Evolutionary conservation across 2,113 vertebrate genomes (phyloP).

Genomic region (Protobothrops mucrosquamatus): DNA sequence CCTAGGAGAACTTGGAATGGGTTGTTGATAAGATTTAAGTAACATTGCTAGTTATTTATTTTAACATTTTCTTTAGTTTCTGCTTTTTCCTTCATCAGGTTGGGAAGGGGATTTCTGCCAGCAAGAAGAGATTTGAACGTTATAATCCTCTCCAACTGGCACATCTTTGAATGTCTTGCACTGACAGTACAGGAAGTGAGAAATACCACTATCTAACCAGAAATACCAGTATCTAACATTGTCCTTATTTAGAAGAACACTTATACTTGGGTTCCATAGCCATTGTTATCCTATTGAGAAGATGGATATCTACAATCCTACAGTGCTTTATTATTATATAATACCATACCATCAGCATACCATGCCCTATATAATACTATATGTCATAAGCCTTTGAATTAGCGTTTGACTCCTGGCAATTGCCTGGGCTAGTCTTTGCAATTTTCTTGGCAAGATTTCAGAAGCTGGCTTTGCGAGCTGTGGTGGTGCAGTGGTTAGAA

Average conservation of each 20-base stretch:
- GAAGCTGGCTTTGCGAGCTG: too few relatives aligned
- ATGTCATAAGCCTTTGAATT: neutral
- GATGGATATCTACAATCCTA: neutral
- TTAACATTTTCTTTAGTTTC: neutral
- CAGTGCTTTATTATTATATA: neutral
- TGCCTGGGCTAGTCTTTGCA: neutral
- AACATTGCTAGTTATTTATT: neutral
- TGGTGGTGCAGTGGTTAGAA: too few relatives aligned
- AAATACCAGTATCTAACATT: neutral
- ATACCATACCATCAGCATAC: neutral
- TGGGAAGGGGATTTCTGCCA: neutral
- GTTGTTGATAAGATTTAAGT: neutral
- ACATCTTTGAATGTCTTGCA: neutral
- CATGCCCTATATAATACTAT: too few relatives aligned
- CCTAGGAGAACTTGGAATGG: conserved; percentile 12
- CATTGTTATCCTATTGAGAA: neutral
- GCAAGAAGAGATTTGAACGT: neutral
- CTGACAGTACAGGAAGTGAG: neutral
- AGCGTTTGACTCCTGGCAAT: neutral
- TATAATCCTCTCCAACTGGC: neutral
- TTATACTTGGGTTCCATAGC: neutral
- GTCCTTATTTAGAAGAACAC: neutral
- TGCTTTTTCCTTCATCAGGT: neutral
- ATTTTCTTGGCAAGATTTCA: too few relatives aligned
- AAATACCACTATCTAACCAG: neutral